A percentile compares a stretch with the other conserved stretches of the same genome.
phyloP scores from a whole-genome alignment of 2,888 invertebrate species.

The Entomobrya proxima region DNA sequence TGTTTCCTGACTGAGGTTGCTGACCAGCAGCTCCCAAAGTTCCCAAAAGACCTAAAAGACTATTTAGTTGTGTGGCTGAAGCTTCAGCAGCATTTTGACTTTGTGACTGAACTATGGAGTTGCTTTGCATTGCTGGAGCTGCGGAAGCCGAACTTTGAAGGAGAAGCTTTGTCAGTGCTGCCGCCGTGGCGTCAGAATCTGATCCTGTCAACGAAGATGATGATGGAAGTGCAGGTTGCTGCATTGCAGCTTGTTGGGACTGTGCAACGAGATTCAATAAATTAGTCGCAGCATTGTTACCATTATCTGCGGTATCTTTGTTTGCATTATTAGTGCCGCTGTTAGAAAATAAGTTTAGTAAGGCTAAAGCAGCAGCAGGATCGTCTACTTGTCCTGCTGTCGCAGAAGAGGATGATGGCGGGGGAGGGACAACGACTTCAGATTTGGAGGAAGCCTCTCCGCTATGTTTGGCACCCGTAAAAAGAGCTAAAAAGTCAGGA shows the following conservation, averaged over 20 bases:
- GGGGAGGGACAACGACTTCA: conserved; percentile 46
- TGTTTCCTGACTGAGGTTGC: conserved; percentile 36
- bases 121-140: conserved; percentile 34
- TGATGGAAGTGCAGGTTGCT: conserved; percentile 17
- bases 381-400: conserved; percentile 6
- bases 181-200: conserved; percentile 35
- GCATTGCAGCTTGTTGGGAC: conserved; percentile 33
- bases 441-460: conserved; percentile 49
- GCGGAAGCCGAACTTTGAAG: conserved; percentile 49
- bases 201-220: neutral
- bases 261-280: conserved; percentile 61
- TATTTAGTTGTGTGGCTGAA: conserved; percentile 69
- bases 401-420: neutral
- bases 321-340: conserved; percentile 14
- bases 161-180: conserved; percentile 63
- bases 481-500: conserved; percentile 57
- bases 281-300: conserved; percentile 56
- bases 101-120: conserved; percentile 41
- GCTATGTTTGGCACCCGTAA: conserved; percentile 49
- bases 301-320: conserved; percentile 11
- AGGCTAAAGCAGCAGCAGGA: conserved; percentile 57
- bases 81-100: conserved; percentile 53
- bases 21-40: conserved; percentile 68
- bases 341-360: conserved; percentile 62
- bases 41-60: conserved; percentile 70